Base-by-base conservation (phyloP, 92 coral and sea anemone genomes). In the Umimayanthus chanpuru region DNA sequence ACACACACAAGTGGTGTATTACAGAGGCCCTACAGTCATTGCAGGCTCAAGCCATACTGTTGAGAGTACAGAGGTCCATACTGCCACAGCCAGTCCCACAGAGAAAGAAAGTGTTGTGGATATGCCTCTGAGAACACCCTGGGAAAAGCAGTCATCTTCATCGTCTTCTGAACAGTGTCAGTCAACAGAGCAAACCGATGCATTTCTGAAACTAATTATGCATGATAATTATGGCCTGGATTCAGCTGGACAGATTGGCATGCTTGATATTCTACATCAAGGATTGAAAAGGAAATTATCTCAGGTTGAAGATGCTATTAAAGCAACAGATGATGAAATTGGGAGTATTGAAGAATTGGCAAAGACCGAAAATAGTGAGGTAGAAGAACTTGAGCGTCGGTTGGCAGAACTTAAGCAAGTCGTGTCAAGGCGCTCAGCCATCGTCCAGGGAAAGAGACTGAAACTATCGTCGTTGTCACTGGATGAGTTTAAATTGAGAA, bases 151-250 rank as follows among this genome's bases (percentile, higher is more conserved):
- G 43, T 41, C 87, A 4, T 29, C 77, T 21, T 83, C 78, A 2
- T 83, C 87, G 0, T 83, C 87, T 43, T n/a, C 28, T 68, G 87
- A 70, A 7, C 49, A 83, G 18, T 25, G 29, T 36, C 41, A 70
- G n/a, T 15, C 26, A 23, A 29, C 78, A 43, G 87, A 83, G 47
- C 77, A 83, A 83, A 83, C 76, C 18, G 87, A 83, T 83, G 65
- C 87, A 44, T 72, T 83, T 71, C 39, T 83, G 14, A 83, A 70
- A 21, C 28, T 83, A 47, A 83, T 83, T 68, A 71, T 83, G 66
- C 87, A 83, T 83, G 87, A 83, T 18, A 83, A 83, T 29, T 68
- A 68, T n/a, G 87, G 87, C 9, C 71, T 83, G 87, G 87, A 83
- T 44, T 70, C 87, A 16, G 87, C 39, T n/a, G 87, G 87, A 5